These are phyloP conservation scores for Tragelaphus eurycerus DNA, from an alignment of 2,797 vertebrate genomes.

Conservation along the genomic window DNA sequence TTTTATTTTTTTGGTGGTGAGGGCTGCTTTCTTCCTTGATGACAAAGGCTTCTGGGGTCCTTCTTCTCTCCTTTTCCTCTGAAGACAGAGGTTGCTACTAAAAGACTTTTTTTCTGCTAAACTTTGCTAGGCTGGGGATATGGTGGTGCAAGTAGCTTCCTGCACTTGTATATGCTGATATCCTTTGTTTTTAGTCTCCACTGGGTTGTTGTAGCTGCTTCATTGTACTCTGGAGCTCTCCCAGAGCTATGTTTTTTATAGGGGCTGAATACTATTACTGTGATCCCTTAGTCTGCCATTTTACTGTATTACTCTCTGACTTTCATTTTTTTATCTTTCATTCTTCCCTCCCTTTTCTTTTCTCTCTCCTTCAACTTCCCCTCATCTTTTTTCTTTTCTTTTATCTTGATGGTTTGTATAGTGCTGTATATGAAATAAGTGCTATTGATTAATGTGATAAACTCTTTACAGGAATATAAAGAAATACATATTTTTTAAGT, in stretches of 20 bases:
- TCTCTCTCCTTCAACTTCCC: not conserved
- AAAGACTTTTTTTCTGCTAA: not conserved
- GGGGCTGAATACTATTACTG: not conserved
- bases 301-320: not conserved
- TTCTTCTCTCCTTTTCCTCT: not conserved
- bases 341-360: not conserved
- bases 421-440: not conserved
- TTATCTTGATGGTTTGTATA: not conserved
- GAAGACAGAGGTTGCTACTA: not conserved
- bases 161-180: not conserved
- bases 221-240: not conserved
- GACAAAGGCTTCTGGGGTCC: not conserved
- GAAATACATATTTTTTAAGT: not conserved
- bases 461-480: not conserved
- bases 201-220: not conserved
- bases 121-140: not conserved
- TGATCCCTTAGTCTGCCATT: not conserved
- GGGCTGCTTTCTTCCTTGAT: not conserved
- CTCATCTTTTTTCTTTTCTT: not conserved
- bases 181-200: not conserved
- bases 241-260: not conserved
- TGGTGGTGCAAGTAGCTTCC: not conserved
- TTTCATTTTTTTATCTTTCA: not conserved
- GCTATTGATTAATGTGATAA: not conserved
- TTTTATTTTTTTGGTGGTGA: not conserved